These are phyloP conservation scores for Drosophila mimetica DNA, from an alignment of 2,888 invertebrate species.

Conservation along the genomic window DNA sequence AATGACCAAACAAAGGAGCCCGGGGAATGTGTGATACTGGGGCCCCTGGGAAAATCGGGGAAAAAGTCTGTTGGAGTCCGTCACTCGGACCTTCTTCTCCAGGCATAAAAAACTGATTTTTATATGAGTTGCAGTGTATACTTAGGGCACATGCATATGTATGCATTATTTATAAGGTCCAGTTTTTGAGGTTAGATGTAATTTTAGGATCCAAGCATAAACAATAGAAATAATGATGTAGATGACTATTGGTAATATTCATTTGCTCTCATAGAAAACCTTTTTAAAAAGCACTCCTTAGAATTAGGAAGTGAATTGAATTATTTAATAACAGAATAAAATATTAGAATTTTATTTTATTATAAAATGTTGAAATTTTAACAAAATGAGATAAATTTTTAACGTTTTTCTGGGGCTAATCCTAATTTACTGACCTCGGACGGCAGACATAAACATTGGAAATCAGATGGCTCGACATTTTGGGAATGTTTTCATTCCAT, in stretches of 20 bases:
- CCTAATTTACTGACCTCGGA: background rate
- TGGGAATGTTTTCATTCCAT: slow-evolving; percentile 15
- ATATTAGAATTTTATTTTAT: too few relatives aligned
- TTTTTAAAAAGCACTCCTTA: background rate
- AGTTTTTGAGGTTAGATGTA: background rate
- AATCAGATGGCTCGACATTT: slow-evolving; percentile 5
- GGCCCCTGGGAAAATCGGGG: slow-evolving; percentile 60
- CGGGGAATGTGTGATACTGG: slow-evolving; percentile 51
- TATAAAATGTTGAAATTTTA: too few relatives aligned
- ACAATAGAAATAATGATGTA: background rate
- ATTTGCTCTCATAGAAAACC: background rate
- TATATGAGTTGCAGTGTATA: slow-evolving; percentile 1
- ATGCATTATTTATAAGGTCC: background rate
- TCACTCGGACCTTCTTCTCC: background rate
- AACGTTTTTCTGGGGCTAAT: background rate
- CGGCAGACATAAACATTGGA: slow-evolving; percentile 30
- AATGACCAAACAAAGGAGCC: slow-evolving; percentile 56
- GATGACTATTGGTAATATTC: background rate
- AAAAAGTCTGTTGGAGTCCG: slow-evolving; percentile 18
- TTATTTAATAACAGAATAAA: too few relatives aligned
- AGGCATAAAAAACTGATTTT: slow-evolving; percentile 6
- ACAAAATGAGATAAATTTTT: background rate
- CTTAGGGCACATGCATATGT: background rate
- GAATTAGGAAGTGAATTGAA: background rate
- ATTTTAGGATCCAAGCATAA: background rate